phyloP scores from a whole-genome alignment of 2,797 vertebrate species.

The Melopsittacus undulatus region DNA sequence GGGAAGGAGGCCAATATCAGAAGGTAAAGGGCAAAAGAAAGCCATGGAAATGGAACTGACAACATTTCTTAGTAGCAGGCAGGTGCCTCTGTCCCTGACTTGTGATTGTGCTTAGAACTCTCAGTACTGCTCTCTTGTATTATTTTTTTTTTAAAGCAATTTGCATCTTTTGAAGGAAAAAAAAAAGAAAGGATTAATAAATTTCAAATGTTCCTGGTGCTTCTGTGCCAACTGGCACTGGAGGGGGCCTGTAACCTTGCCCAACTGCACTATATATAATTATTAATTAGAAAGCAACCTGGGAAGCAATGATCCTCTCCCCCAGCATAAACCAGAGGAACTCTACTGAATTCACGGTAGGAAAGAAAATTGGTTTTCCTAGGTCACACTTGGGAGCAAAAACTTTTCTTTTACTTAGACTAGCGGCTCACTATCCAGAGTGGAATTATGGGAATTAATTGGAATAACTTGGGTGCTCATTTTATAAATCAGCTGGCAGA shows the following conservation, averaged over 20 bases:
- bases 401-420: constrained; percentile 58
- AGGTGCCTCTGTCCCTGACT: background rate
- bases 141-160: background rate
- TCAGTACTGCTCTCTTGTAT: background rate
- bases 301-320: constrained; percentile 53
- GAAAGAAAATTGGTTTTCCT: constrained; percentile 64
- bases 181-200: constrained; percentile 32
- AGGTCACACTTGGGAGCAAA: constrained; percentile 41
- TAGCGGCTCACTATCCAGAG: constrained; percentile 17
- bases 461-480: constrained; percentile 63
- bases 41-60: constrained; percentile 21
- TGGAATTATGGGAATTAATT: constrained; percentile 62
- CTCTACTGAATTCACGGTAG: background rate
- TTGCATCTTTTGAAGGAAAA: background rate
- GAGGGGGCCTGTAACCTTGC: constrained; percentile 36
- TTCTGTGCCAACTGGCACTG: constrained; percentile 38
- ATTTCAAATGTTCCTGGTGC: constrained; percentile 1
- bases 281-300: constrained; percentile 68
- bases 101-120: background rate
- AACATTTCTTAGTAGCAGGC: background rate
- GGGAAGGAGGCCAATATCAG: constrained; percentile 57
- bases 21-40: constrained; percentile 57
- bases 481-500: constrained; percentile 67
- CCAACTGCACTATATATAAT: constrained; percentile 67
- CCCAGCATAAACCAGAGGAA: constrained; percentile 17